These are phyloP conservation scores for Eclectus roratus DNA, from an alignment of 2,113 vertebrate genomes.

Conservation along the genomic window DNA sequence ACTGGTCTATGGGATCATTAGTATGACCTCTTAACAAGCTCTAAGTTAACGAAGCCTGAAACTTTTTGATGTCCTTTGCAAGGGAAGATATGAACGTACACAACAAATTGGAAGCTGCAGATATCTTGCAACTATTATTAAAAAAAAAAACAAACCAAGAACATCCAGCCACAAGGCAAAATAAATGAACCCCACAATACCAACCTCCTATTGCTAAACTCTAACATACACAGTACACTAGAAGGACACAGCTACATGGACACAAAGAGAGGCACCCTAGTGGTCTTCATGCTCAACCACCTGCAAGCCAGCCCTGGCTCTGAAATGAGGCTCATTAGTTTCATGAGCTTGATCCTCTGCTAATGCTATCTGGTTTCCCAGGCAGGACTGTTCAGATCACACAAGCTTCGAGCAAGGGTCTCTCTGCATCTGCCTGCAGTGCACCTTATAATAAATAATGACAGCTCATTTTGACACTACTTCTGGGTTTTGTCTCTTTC, in stretches of 20 bases:
- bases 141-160: too few relatives aligned
- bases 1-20: not conserved
- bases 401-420: not conserved
- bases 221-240: not conserved
- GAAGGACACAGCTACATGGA: not conserved
- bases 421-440: not conserved
- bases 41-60: not conserved
- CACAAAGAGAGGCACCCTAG: not conserved
- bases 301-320: not conserved
- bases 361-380: not conserved
- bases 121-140: not conserved
- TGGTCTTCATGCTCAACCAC: not conserved
- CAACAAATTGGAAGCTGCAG: not conserved
- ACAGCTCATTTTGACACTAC: not conserved
- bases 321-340: not conserved
- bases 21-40: not conserved
- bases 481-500: not conserved
- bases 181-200: not conserved
- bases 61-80: not conserved
- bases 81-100: not conserved
- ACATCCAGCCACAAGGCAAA: not conserved
- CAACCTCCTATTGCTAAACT: not conserved
- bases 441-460: not conserved
- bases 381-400: not conserved
- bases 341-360: not conserved